Conservation (phyloP, 2,113 vertebrate species). For the Microtus ochrogaster region DNA sequence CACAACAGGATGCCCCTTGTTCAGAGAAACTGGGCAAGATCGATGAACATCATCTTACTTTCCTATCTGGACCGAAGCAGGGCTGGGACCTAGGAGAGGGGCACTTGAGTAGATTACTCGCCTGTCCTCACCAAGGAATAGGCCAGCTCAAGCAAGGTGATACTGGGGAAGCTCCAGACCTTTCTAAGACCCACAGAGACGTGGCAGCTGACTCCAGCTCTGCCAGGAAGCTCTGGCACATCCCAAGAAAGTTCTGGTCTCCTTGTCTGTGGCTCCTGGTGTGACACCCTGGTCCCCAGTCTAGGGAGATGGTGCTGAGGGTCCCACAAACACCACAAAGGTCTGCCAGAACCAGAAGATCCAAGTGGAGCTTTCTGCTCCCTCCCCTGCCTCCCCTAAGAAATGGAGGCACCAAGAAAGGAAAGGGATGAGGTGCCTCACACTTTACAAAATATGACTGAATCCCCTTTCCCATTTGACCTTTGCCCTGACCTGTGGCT, state of each 20-base stretch:
- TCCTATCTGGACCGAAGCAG: background rate
- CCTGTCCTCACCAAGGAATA: background rate
- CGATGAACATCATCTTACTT: background rate
- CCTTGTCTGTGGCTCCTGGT: background rate
- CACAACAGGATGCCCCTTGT: background rate
- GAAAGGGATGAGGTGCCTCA: background rate
- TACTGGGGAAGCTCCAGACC: background rate
- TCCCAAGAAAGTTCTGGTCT: background rate
- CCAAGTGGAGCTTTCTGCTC: background rate
- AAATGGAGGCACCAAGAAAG: background rate
- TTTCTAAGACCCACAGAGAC: background rate
- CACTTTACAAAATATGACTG: background rate
- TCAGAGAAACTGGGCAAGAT: background rate
- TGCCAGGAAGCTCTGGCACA: background rate
- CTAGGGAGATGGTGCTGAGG: background rate
- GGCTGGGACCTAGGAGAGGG: background rate
- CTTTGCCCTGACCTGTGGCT: background rate
- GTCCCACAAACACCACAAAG: background rate
- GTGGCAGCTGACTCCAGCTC: background rate
- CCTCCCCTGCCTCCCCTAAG: background rate
- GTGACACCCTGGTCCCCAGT: background rate
- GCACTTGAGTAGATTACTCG: background rate
- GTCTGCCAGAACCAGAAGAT: background rate
- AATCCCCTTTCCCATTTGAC: background rate
- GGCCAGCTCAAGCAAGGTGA: background rate